Evolutionary conservation across 2,797 vertebrate species (phyloP).

Genomic region (Acipenser transmontanus): DNA sequence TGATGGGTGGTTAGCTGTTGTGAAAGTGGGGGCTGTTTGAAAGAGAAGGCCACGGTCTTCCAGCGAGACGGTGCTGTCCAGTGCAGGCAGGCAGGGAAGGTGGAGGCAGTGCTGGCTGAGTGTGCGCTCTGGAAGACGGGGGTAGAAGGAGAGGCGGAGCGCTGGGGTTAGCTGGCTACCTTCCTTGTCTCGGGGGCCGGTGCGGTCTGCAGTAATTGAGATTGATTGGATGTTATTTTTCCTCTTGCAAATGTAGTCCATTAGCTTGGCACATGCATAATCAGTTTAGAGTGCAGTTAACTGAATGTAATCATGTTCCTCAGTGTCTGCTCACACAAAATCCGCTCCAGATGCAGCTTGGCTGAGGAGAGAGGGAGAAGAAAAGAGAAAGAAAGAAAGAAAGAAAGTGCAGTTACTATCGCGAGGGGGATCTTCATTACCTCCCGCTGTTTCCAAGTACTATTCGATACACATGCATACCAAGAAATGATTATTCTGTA

Average conservation of each 20-base stretch:
- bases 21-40: constrained; percentile 11
- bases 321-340: constrained; percentile 97
- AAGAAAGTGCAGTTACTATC: constrained; percentile 71
- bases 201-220: constrained; percentile 93
- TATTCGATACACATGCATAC: constrained; percentile 41
- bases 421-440: constrained; percentile 53
- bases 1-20: too few relatives aligned
- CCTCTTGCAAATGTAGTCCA: constrained; percentile 99
- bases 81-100: constrained; percentile 48
- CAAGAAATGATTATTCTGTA: not conserved
- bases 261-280: constrained; percentile 99
- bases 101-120: constrained; percentile 45
- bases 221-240: constrained; percentile 99
- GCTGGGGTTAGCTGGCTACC: constrained; percentile 67
- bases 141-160: constrained; percentile 50
- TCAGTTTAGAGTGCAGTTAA: constrained; percentile 99
- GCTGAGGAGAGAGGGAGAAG: constrained; percentile 65
- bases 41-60: constrained; percentile 42
- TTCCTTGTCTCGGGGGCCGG: constrained; percentile 74
- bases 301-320: constrained; percentile 99
- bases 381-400: constrained; percentile 11
- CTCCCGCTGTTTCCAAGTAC: constrained; percentile 37
- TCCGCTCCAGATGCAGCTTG: constrained; percentile 89
- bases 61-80: constrained; percentile 27
- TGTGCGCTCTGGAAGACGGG: constrained; percentile 40